These are phyloP conservation scores for Sarcophaga peregrina DNA, from an alignment of 1,140 invertebrate species.

Conservation along the genomic window DNA sequence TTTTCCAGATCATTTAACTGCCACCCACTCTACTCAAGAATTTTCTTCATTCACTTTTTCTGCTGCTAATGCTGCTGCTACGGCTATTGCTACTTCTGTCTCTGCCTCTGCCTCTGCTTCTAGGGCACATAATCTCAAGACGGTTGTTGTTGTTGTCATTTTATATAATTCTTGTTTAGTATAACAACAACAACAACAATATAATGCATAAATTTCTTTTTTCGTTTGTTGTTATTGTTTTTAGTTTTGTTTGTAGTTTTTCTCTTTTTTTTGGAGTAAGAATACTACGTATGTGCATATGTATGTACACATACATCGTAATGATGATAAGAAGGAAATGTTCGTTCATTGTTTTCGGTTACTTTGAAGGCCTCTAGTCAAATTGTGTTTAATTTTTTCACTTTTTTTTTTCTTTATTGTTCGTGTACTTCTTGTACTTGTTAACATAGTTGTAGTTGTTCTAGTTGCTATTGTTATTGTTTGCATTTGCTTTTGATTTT, in stretches of 20 bases:
- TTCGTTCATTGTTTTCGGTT: slow-evolving; percentile 16
- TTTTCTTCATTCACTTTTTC: too few relatives aligned
- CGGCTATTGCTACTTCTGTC: too few relatives aligned
- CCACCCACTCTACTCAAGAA: too few relatives aligned
- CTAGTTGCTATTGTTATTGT: too few relatives aligned
- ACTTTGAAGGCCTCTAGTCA: slow-evolving; percentile 14
- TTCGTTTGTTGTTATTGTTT: not conserved
- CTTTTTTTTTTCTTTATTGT: not conserved
- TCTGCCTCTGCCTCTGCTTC: too few relatives aligned
- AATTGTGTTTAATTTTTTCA: not conserved
- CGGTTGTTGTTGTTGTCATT: not conserved
- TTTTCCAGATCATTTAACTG: too few relatives aligned
- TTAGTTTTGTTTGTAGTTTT: not conserved
- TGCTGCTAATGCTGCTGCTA: too few relatives aligned
- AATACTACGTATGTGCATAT: too few relatives aligned
- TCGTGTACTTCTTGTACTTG: not conserved
- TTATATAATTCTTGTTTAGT: not conserved
- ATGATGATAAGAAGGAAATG: not conserved
- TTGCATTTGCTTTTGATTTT: too few relatives aligned
- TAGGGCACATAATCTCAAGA: too few relatives aligned
- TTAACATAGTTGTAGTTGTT: too few relatives aligned
- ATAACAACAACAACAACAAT: not conserved
- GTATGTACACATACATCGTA: not conserved
- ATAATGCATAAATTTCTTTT: not conserved
- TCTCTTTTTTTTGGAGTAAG: not conserved